Base-by-base conservation (phyloP, 1,140 invertebrate species). In the Cephus cinctus region DNA sequence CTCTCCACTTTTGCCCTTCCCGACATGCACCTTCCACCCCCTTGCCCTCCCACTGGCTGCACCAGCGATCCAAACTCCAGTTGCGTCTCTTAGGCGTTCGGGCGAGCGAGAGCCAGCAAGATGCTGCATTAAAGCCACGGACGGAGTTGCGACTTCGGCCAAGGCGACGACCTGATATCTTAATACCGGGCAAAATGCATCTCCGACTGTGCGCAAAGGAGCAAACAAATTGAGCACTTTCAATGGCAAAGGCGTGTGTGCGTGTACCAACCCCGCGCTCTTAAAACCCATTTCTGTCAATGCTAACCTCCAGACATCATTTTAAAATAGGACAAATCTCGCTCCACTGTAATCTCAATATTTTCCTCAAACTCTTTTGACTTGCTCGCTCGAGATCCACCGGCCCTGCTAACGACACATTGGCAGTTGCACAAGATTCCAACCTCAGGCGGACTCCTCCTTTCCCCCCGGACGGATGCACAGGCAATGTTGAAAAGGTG, bases 381-480 rank as follows among this genome's bases (percentile, higher is more conserved):
- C n/a, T n/a, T n/a, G 25, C 25, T 27, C 48, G 55, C 58, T 63
- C 51, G 57, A 63, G 47, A 63, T 59, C 54, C 57, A 41, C 43
- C 42, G 51, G 57, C 50, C 52, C 55, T 55, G 45, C 48, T 57
- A 65, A 67, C 65, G 61, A 65, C 62, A 61, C 62, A 58, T 67
- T 65, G 65, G 54, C 59, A 60, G 65, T 65, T 64, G 64, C 53
- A 35, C 52, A 52, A 56, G 54, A 56, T 50, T 55, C 32, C 39
- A 30, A 25, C 50, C 14, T 23, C 2, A 5, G 12, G 35, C 38
- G 35, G 51, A 31, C 47, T 46, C 34, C 47, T 30, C 48, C 40
- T 56, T 38, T 50, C 27, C 21, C 12, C 44, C 6, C 45, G 43
- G 44, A 52, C 49, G 60, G 56, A 56, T 60, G 59, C 58, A 52